Conservation (phyloP, 2,797 vertebrate species). For the Aphelocoma californica region DNA sequence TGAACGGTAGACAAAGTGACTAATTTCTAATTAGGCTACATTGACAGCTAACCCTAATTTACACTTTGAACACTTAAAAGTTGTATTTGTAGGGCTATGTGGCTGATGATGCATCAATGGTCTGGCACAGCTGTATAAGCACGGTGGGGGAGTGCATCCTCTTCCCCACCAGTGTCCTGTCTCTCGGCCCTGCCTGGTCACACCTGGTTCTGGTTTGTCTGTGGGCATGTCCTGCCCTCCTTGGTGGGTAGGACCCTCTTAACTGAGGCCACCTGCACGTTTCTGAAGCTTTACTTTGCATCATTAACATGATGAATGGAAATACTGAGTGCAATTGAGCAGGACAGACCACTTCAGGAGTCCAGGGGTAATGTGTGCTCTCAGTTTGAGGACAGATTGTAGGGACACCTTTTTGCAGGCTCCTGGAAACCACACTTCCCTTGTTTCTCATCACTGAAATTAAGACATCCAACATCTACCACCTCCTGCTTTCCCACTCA, state of each 20-base stretch:
- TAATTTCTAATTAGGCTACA: neutral
- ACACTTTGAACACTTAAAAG: neutral
- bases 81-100: neutral
- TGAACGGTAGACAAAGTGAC: neutral
- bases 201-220: neutral
- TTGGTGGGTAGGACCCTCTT: neutral
- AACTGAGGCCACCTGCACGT: neutral
- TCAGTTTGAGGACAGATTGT: neutral
- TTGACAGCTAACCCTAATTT: neutral
- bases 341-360: neutral
- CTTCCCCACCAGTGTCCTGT: neutral
- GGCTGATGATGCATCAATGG: neutral
- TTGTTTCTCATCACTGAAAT: neutral
- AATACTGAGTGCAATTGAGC: neutral
- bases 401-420: neutral
- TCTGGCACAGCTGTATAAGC: neutral
- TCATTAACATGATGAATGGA: neutral
- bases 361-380: neutral
- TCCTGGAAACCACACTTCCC: neutral
- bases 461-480: neutral
- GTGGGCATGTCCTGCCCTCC: neutral
- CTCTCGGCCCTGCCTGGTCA: neutral
- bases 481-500: neutral
- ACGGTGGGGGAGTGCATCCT: too few species aligned
- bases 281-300: neutral